Conservation (phyloP, 1,140 invertebrate genomes). For the Elysia chlorotica region DNA sequence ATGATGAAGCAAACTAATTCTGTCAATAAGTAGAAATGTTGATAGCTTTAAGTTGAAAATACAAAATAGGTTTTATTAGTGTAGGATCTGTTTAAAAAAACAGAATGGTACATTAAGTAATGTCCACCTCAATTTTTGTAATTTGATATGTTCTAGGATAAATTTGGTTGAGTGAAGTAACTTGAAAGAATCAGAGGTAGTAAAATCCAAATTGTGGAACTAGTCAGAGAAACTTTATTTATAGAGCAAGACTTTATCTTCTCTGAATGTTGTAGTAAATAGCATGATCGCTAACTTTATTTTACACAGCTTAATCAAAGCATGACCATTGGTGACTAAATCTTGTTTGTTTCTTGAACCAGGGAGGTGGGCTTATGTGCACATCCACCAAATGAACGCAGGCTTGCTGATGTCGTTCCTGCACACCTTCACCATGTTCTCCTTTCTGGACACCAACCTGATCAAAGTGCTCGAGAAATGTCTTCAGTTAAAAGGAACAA, state of each 20-base stretch:
- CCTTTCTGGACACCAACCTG: slow-evolving; percentile 9
- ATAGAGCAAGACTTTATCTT: background rate
- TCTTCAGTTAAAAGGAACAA: slow-evolving; percentile 55
- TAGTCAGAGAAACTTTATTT: background rate
- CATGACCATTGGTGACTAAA: too few species aligned
- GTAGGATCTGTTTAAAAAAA: too few species aligned
- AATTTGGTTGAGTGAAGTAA: too few species aligned
- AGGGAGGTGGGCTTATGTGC: slow-evolving; percentile 5
- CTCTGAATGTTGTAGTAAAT: background rate
- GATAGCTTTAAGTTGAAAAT: too few species aligned
- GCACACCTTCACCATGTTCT: slow-evolving; percentile 2
- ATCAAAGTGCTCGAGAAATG: slow-evolving; percentile 15
- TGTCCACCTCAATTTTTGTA: too few species aligned
- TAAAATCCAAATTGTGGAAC: background rate
- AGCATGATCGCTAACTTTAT: background rate
- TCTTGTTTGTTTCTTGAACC: too few species aligned
- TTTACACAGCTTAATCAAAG: too few species aligned
- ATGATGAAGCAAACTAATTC: background rate
- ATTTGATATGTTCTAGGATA: too few species aligned
- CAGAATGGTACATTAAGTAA: too few species aligned
- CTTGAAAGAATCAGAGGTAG: too few species aligned
- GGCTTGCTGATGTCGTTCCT: slow-evolving; percentile 8
- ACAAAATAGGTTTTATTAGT: too few species aligned
- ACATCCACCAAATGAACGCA: slow-evolving; percentile 16
- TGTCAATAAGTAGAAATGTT: background rate